phyloP scores from a whole-genome alignment of 1,140 invertebrate species.

The Polypedilum pembai region DNA sequence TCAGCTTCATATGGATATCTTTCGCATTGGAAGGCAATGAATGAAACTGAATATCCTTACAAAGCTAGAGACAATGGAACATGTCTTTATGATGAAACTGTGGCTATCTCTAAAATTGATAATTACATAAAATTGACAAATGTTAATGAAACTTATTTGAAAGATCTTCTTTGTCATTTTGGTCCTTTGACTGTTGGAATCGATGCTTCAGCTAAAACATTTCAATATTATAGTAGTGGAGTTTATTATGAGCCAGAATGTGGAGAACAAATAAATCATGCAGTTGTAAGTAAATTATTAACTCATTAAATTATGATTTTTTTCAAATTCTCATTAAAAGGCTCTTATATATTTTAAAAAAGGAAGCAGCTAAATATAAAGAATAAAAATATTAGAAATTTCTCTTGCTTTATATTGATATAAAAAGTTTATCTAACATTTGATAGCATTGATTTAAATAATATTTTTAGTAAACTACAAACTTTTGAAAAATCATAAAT shows the following conservation, averaged over 20 bases:
- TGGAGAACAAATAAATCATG: constrained; percentile 63
- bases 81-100: constrained; percentile 50
- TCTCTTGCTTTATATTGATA: too few relatives aligned
- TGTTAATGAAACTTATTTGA: constrained; percentile 62
- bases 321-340: too few relatives aligned
- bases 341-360: too few relatives aligned
- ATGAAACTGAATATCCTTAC: constrained; percentile 47
- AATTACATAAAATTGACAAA: constrained; percentile 41
- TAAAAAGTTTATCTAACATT: too few relatives aligned
- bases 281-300: constrained; percentile 49
- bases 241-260: constrained; percentile 37
- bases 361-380: too few relatives aligned
- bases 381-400: too few relatives aligned
- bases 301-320: too few relatives aligned
- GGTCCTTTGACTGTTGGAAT: constrained; percentile 61
- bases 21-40: constrained; percentile 47
- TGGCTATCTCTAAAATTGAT: constrained; percentile 48
- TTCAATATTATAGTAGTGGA: constrained; percentile 68
- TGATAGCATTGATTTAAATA: too few relatives aligned
- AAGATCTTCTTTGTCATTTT: constrained; percentile 74
- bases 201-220: constrained; percentile 65
- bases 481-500: too few relatives aligned
- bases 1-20: constrained; percentile 54
- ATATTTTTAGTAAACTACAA: too few relatives aligned
- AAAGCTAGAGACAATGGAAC: constrained; percentile 41